A percentile compares a stretch with the other conserved stretches of the same genome.
Evolutionary conservation across 2,888 invertebrate genomes (phyloP).

Genomic region (Clusia tigrina): DNA sequence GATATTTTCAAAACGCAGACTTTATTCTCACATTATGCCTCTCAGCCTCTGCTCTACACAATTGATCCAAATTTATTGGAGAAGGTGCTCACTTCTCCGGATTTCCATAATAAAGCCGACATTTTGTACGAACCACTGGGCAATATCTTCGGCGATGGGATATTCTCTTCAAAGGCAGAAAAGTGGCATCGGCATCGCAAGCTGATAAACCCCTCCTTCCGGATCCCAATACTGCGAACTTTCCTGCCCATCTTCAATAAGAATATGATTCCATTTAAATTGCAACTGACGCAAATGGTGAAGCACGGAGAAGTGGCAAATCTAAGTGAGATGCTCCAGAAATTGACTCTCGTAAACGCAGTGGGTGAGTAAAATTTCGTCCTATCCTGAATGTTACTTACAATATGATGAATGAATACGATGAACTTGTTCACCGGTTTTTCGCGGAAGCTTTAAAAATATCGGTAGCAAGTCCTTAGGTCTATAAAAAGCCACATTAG

Average conservation of each 20-base stretch:
- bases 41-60: slow-evolving; percentile 3
- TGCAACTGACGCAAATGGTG: background rate
- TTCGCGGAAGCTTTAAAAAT: too few relatives aligned
- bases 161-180: background rate
- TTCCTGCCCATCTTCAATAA: slow-evolving; percentile 14
- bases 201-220: slow-evolving; percentile 10
- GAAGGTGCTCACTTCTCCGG: background rate
- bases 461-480: too few relatives aligned
- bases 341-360: slow-evolving; percentile 4
- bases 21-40: background rate
- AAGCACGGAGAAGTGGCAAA: background rate
- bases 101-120: slow-evolving; percentile 5
- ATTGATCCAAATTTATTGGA: slow-evolving; percentile 11
- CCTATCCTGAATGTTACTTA: background rate
- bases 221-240: slow-evolving; percentile 7
- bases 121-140: slow-evolving; percentile 1
- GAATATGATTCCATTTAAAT: background rate
- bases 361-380: background rate
- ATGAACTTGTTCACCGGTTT: too few relatives aligned
- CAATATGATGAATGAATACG: background rate
- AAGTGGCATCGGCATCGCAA: slow-evolving; percentile 15
- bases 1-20: slow-evolving; percentile 1
- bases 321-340: background rate
- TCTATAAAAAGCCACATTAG: too few relatives aligned
- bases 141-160: slow-evolving; percentile 17